phyloP scores from a whole-genome alignment of 2,113 vertebrate genomes.

The Copsychus sechellarum region DNA sequence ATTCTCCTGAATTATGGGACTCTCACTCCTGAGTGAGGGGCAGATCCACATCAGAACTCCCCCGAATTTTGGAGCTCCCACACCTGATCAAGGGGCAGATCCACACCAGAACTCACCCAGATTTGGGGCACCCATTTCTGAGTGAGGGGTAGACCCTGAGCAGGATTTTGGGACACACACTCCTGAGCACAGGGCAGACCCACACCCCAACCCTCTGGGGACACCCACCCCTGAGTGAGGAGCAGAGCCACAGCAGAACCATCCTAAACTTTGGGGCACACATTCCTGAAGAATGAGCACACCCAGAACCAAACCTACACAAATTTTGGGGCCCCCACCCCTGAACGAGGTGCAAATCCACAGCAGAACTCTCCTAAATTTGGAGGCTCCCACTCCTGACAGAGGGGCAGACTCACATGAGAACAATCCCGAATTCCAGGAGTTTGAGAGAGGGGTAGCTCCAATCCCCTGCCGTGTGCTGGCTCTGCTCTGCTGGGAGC shows the following conservation, averaged over 20 bases:
- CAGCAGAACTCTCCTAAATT: not conserved
- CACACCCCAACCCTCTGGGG: not conserved
- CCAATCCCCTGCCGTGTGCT: too few species aligned
- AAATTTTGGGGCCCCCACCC: not conserved
- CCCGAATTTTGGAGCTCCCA: rapidly evolving
- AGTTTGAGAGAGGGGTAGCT: not conserved
- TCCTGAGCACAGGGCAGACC: not conserved
- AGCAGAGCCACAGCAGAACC: not conserved
- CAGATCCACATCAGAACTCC: not conserved
- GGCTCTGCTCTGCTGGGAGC: not conserved
- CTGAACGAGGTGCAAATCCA: not conserved
- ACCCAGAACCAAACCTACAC: not conserved
- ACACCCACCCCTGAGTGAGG: rapidly evolving
- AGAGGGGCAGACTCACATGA: not conserved
- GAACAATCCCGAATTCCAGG: not conserved
- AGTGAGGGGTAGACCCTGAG: not conserved
- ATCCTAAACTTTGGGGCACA: not conserved
- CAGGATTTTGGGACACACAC: not conserved
- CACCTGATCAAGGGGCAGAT: rapidly evolving
- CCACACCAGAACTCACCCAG: too few species aligned
- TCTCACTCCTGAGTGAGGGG: not conserved
- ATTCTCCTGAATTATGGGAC: rapidly evolving
- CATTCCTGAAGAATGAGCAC: not conserved
- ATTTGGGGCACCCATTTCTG: not conserved
- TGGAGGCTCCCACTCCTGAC: too few species aligned